Conservation (phyloP, 2,888 invertebrate genomes). For the Monochamus alternatus region DNA sequence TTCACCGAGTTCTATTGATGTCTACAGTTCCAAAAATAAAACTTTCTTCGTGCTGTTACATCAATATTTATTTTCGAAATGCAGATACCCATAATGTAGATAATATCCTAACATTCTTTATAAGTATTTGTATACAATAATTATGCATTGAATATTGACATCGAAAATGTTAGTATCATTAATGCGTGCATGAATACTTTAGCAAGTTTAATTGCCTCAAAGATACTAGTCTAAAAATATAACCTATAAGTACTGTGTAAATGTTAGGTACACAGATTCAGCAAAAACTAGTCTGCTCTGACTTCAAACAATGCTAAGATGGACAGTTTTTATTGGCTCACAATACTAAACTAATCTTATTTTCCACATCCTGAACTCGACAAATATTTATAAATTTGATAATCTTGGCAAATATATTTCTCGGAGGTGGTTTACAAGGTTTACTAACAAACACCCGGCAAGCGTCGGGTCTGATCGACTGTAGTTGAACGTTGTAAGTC, state of each 20-base stretch:
- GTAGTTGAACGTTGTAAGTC: not conserved
- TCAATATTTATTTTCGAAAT: not conserved
- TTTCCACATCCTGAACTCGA: conserved; percentile 10
- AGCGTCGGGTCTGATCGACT: not conserved
- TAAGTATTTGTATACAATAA: not conserved
- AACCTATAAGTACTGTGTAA: not conserved
- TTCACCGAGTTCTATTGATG: not conserved
- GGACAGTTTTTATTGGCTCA: conserved; percentile 1
- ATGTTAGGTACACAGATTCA: not conserved
- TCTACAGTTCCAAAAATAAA: not conserved
- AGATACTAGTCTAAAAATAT: not conserved
- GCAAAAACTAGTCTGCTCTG: not conserved
- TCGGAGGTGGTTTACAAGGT: conserved; percentile 5
- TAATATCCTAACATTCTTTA: not conserved
- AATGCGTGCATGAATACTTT: no score
- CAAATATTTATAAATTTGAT: conserved; percentile 13
- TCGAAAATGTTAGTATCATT: no score
- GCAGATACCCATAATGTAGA: not conserved
- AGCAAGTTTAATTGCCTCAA: not conserved
- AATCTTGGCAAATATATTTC: conserved; percentile 9
- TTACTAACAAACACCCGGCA: conserved; percentile 3
- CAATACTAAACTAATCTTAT: not conserved
- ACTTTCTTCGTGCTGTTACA: not conserved
- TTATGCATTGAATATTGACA: no score
- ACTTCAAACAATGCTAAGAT: conserved; percentile 1